Conservation (phyloP, 2,113 vertebrate species). For the Nothocercus nigrocapillus region DNA sequence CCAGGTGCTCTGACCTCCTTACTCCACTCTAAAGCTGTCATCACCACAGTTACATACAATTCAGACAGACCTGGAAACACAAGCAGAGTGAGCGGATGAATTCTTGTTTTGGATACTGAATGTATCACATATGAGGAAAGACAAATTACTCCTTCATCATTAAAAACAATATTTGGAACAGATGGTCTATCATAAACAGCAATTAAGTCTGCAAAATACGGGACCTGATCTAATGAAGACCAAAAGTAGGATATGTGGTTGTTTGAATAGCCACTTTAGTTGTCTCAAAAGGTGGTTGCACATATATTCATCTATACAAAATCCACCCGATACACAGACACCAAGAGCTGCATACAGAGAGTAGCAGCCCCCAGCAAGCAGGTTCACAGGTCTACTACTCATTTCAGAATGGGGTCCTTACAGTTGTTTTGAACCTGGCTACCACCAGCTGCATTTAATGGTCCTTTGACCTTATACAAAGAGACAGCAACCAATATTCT, state of each 20-base stretch:
- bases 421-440: background rate
- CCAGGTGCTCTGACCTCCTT: background rate
- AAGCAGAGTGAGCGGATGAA: background rate
- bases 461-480: background rate
- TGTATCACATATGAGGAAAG: background rate
- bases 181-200: background rate
- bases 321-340: background rate
- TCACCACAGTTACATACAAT: background rate
- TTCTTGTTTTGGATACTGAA: background rate
- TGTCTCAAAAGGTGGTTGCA: background rate
- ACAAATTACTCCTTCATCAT: background rate
- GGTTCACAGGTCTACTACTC: background rate
- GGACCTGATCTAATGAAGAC: background rate
- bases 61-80: background rate
- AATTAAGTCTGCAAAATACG: background rate
- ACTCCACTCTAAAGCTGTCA: background rate
- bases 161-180: background rate
- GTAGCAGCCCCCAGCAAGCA: background rate
- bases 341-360: background rate
- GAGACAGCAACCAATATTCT: background rate
- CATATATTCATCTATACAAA: background rate
- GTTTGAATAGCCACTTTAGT: background rate
- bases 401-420: fast-evolving
- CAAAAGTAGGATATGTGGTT: background rate
- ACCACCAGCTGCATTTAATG: background rate